Evolutionary conservation across 2,797 vertebrate species (phyloP).

Genomic region (Peromyscus aztecus): DNA sequence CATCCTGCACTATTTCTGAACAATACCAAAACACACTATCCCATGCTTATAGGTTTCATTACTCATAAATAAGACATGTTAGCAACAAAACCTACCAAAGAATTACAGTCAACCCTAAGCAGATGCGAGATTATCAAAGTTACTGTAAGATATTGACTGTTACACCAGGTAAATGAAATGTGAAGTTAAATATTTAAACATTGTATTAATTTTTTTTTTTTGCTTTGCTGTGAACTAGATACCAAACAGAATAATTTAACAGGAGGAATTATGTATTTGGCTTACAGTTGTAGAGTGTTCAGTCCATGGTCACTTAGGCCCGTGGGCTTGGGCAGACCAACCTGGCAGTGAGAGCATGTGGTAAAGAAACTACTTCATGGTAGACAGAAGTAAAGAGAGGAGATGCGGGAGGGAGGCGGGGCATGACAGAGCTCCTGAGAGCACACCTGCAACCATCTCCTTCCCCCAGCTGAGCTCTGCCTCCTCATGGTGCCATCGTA

Average conservation of each 20-base stretch:
- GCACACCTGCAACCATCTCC: background rate
- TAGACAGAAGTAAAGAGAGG: background rate
- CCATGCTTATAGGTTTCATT: background rate
- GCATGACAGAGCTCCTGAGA: background rate
- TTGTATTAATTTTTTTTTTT: background rate
- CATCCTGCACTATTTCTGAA: background rate
- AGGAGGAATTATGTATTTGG: background rate
- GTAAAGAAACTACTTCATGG: background rate
- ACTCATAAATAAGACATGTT: background rate
- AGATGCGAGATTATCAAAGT: background rate
- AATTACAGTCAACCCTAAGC: background rate
- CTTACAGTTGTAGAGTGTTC: background rate
- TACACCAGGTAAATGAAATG: background rate
- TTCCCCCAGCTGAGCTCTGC: background rate
- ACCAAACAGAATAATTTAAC: background rate
- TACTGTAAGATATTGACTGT: background rate
- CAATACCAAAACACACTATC: background rate
- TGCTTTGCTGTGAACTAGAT: background rate
- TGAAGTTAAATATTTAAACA: background rate
- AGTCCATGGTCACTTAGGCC: background rate
- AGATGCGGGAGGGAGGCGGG: background rate
- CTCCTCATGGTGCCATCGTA: background rate
- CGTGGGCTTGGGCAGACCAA: background rate
- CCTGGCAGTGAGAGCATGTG: background rate
- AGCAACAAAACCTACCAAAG: background rate